Evolutionary conservation across 2,797 vertebrate genomes (phyloP).

Genomic region (Percopsis omiscomaycus): DNA sequence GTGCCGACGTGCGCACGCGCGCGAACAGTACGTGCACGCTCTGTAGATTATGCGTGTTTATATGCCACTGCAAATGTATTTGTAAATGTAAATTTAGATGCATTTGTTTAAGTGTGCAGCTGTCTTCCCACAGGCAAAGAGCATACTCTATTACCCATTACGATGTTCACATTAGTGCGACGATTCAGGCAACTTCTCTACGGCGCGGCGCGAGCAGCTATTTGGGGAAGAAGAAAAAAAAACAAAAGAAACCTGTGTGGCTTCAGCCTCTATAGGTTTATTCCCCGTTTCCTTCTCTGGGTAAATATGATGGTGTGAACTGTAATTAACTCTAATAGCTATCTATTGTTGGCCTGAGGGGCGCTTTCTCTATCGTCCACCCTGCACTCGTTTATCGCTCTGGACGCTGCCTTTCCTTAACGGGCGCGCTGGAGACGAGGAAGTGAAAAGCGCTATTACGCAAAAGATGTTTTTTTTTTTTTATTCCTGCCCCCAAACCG

Average conservation of each 20-base stretch:
- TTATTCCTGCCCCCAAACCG: conserved; percentile 41
- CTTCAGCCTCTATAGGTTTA: conserved; percentile 58
- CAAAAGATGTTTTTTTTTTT: conserved; percentile 57
- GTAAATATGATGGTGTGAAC: conserved; percentile 77
- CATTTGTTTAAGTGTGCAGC: too few relatives aligned
- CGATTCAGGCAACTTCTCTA: neutral
- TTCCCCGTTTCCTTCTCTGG: conserved; percentile 65
- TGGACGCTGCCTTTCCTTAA: conserved; percentile 66
- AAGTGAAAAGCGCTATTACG: conserved; percentile 68
- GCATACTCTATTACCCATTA: too few relatives aligned
- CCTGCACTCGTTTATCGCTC: conserved; percentile 62
- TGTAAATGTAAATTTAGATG: too few relatives aligned
- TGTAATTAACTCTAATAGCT: conserved; percentile 77
- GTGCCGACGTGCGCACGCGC: too few relatives aligned
- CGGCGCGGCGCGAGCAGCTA: neutral
- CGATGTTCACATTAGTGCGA: neutral
- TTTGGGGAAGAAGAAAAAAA: conserved; percentile 47
- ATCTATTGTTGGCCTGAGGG: conserved; percentile 70
- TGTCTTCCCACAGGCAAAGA: too few relatives aligned
- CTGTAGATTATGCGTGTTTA: too few relatives aligned
- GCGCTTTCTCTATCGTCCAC: conserved; percentile 61
- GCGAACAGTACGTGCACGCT: too few relatives aligned
- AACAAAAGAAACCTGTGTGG: conserved; percentile 44
- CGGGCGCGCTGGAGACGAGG: conserved; percentile 59
- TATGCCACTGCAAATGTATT: too few relatives aligned